Evolutionary conservation across 2,888 invertebrate genomes (phyloP).

Genomic region (Leptodirus hochenwartii): DNA sequence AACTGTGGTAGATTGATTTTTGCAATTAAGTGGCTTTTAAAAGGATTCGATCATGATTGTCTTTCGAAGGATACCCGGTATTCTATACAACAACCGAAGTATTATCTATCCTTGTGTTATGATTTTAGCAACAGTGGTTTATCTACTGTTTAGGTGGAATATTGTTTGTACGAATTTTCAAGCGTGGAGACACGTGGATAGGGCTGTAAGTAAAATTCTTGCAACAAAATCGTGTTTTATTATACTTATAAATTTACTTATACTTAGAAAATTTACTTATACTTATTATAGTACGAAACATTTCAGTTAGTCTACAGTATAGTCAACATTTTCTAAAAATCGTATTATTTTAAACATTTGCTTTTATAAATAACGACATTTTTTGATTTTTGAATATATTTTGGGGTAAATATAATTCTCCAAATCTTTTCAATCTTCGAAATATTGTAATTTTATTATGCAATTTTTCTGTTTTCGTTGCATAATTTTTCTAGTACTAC

Average conservation of each 20-base stretch:
- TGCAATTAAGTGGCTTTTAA: too few relatives aligned
- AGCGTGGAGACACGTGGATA: constrained; percentile 35
- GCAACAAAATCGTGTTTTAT: too few relatives aligned
- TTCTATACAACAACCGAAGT: constrained; percentile 21
- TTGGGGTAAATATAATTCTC: not conserved
- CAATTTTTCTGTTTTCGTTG: constrained; percentile 6
- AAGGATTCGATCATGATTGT: constrained; percentile 10
- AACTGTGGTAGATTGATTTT: too few relatives aligned
- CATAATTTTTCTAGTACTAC: constrained; percentile 3
- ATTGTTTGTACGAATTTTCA: constrained; percentile 37
- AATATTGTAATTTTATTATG: not conserved
- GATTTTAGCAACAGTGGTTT: constrained; percentile 24
- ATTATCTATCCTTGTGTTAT: constrained; percentile 22
- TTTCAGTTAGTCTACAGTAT: not conserved
- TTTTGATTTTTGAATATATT: too few relatives aligned
- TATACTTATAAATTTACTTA: constrained; percentile 6
- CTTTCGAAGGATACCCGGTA: constrained; percentile 19
- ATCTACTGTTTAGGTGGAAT: constrained; percentile 35
- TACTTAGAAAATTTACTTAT: constrained; percentile 5
- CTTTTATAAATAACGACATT: too few relatives aligned
- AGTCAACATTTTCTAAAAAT: not conserved
- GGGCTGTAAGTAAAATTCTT: constrained; percentile 30
- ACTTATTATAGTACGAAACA: constrained; percentile 1
- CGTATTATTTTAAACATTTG: too few relatives aligned
- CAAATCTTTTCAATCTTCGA: not conserved